Conservation (phyloP, 2,888 invertebrate species). For the Dyspetes luteomarginatus region DNA sequence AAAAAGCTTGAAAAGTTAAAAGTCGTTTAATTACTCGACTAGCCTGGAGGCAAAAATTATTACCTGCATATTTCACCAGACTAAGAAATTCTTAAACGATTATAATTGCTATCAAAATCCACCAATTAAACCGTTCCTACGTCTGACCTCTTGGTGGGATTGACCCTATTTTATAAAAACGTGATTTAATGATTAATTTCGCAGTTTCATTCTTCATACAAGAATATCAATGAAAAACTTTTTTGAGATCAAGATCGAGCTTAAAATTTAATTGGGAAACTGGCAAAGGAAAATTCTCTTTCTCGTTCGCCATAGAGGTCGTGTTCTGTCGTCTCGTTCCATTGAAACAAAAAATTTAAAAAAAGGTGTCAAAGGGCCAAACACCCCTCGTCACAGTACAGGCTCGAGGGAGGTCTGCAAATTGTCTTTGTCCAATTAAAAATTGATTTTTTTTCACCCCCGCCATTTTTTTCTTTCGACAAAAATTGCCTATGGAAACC, state of each 20-base stretch:
- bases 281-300: background rate
- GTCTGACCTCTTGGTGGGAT: background rate
- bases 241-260: background rate
- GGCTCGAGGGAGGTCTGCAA: background rate
- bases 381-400: background rate
- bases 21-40: too few species aligned
- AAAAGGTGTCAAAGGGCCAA: constrained; percentile 19
- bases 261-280: background rate
- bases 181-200: background rate
- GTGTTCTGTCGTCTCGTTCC: background rate
- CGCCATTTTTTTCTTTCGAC: background rate
- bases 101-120: too few species aligned
- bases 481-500: constrained; percentile 46
- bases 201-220: background rate
- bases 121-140: background rate
- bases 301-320: background rate
- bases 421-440: constrained; percentile 40
- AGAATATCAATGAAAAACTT: background rate
- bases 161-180: background rate
- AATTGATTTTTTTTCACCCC: constrained; percentile 41
- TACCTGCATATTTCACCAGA: too few species aligned
- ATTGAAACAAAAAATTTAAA: background rate
- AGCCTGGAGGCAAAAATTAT: too few species aligned
- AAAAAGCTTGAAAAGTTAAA: too few species aligned
- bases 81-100: too few species aligned